phyloP scores from a whole-genome alignment of 1,140 invertebrate genomes.

The Zaprionus nigranus region DNA sequence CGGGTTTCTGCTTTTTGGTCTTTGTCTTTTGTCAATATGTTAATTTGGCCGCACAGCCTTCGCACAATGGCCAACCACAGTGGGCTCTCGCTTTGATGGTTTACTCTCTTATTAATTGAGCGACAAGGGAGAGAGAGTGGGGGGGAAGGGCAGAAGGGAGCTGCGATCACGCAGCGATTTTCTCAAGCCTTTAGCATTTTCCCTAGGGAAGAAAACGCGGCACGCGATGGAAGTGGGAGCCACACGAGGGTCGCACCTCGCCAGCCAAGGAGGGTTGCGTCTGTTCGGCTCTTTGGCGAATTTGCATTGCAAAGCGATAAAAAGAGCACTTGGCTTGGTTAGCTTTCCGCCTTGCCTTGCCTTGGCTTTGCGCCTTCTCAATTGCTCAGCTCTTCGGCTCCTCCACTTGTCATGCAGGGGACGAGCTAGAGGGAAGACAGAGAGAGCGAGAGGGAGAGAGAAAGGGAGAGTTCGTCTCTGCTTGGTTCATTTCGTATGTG shows the following conservation, averaged over 20 bases:
- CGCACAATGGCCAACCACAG: constrained; percentile 5
- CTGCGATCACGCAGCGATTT: constrained; percentile 39
- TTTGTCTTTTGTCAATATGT: constrained; percentile 63
- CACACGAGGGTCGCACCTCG: background rate
- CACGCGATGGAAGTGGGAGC: constrained; percentile 48
- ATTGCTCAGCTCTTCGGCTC: too few species aligned
- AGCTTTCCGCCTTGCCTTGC: background rate
- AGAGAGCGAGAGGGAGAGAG: too few species aligned
- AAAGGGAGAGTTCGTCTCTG: too few species aligned
- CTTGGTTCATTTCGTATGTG: too few species aligned
- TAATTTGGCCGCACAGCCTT: constrained; percentile 38
- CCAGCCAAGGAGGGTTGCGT: background rate
- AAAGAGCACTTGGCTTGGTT: constrained; percentile 17
- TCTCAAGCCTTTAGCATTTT: constrained; percentile 52
- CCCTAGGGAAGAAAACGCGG: constrained; percentile 59
- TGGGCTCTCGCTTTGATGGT: background rate
- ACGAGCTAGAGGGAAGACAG: background rate
- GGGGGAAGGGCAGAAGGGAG: background rate
- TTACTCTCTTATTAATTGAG: background rate
- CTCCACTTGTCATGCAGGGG: constrained; percentile 34
- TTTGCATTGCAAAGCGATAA: constrained; percentile 49
- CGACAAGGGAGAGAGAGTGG: too few species aligned
- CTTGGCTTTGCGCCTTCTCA: constrained; percentile 2
- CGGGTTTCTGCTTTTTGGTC: constrained; percentile 18
- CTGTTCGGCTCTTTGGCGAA: background rate